Conservation (phyloP, 2,113 vertebrate genomes). For the Nesogale talazaci region DNA sequence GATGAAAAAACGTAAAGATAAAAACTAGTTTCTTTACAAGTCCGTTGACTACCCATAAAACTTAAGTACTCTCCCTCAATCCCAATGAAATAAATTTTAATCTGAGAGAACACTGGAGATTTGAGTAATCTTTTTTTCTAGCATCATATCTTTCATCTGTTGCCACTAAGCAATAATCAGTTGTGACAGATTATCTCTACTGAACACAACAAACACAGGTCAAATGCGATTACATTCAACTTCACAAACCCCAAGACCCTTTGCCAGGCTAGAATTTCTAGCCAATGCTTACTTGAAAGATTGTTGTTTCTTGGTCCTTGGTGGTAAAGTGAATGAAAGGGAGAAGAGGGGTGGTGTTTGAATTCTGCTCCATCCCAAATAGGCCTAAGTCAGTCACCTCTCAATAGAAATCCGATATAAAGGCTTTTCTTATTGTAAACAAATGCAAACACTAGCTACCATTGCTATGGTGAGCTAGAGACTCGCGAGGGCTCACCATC, state of each 20-base stretch:
- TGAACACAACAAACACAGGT: background rate
- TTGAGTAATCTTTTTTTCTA: background rate
- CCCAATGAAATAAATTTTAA: no score
- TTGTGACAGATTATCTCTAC: background rate
- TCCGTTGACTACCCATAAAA: background rate
- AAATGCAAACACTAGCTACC: background rate
- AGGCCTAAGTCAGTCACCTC: background rate
- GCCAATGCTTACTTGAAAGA: background rate
- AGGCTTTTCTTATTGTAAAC: background rate
- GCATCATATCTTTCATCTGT: background rate
- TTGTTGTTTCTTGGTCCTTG: background rate
- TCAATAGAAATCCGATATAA: background rate
- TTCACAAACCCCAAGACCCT: background rate
- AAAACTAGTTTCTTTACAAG: background rate
- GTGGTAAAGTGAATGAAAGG: background rate
- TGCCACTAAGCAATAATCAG: background rate
- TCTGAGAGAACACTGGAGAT: background rate
- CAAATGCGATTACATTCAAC: background rate
- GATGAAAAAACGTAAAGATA: background rate
- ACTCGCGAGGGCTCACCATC: background rate
- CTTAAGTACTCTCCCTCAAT: no score
- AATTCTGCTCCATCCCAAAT: background rate
- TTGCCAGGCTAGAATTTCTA: background rate
- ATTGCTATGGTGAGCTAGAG: background rate
- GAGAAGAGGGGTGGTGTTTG: background rate